Evolutionary conservation across 2,797 vertebrate genomes (phyloP).

Genomic region (Rhinoraja longicauda): DNA sequence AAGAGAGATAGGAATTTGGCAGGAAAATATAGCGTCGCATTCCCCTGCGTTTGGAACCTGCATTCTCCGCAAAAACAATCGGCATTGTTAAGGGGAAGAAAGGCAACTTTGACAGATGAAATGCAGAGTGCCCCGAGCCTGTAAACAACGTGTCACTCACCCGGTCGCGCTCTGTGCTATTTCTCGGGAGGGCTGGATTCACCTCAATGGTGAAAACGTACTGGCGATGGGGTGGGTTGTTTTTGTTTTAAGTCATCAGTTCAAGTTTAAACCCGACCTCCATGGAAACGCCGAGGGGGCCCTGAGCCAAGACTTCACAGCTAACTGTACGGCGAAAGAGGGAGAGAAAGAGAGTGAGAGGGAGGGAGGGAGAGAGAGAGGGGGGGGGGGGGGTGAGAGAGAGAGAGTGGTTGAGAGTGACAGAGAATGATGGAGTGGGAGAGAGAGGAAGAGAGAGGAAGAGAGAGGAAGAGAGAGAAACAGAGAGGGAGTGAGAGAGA

Average conservation of each 20-base stretch:
- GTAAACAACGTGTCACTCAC: slow-evolving; percentile 80
- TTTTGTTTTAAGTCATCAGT: slow-evolving; percentile 39
- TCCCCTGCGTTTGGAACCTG: slow-evolving; percentile 66
- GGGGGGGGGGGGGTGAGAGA: not conserved
- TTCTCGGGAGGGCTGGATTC: slow-evolving; percentile 46
- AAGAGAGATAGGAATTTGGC: slow-evolving; percentile 28
- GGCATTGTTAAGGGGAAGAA: slow-evolving; percentile 82
- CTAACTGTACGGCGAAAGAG: not conserved
- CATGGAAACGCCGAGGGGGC: not conserved
- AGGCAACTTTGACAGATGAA: slow-evolving; percentile 92
- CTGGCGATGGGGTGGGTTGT: slow-evolving; percentile 55
- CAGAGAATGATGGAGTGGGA: no score
- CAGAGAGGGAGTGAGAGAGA: no score
- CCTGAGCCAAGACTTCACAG: slow-evolving; percentile 21
- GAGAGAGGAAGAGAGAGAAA: no score
- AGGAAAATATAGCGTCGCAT: slow-evolving; percentile 48
- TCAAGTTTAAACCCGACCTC: slow-evolving; percentile 41
- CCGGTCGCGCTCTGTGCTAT: slow-evolving; percentile 63
- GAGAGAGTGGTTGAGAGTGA: no score
- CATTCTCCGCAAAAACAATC: slow-evolving; percentile 67
- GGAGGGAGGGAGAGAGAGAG: no score
- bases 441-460: no score
- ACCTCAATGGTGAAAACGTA: slow-evolving; percentile 60
- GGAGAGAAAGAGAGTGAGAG: not conserved
- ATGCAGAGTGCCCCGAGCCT: slow-evolving; percentile 79